Percentiles rank a stretch among this genome's conserved stretches.
phyloP scores from a whole-genome alignment of 2,888 invertebrate genomes.

The Drosophila lacicola region DNA sequence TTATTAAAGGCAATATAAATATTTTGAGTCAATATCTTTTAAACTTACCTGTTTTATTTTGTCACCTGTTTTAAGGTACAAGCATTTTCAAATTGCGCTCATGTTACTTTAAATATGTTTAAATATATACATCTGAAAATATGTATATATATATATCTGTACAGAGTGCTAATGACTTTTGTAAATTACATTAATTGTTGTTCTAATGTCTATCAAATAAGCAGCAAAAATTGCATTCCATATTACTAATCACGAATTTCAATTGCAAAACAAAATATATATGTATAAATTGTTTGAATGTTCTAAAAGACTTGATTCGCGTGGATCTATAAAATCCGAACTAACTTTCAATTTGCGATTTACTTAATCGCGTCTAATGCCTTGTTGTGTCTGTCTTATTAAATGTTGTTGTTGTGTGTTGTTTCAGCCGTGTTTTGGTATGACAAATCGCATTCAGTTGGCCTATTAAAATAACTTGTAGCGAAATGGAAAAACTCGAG shows the following conservation, averaged over 20 bases:
- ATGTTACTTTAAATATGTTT: not conserved
- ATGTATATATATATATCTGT: not conserved
- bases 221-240: not conserved
- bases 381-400: not conserved
- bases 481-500: constrained; percentile 25
- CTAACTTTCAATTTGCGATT: constrained; percentile 6
- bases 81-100: not conserved
- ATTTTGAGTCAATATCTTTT: no score
- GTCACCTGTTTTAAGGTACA: not conserved
- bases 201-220: not conserved
- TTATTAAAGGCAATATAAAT: no score
- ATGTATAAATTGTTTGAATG: not conserved
- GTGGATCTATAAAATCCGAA: constrained; percentile 2
- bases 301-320: not conserved
- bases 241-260: not conserved
- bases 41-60: not conserved
- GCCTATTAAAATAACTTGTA: constrained; percentile 25
- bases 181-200: not conserved
- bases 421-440: constrained; percentile 41
- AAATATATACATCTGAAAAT: no score
- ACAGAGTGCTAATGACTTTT: constrained; percentile 2
- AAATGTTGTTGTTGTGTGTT: constrained; percentile 10
- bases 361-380: constrained; percentile 18
- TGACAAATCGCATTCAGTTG: constrained; percentile 27
- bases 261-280: not conserved